Evolutionary conservation across 2,797 vertebrate species (phyloP).

Genomic region (Melanotaenia trifasciata): DNA sequence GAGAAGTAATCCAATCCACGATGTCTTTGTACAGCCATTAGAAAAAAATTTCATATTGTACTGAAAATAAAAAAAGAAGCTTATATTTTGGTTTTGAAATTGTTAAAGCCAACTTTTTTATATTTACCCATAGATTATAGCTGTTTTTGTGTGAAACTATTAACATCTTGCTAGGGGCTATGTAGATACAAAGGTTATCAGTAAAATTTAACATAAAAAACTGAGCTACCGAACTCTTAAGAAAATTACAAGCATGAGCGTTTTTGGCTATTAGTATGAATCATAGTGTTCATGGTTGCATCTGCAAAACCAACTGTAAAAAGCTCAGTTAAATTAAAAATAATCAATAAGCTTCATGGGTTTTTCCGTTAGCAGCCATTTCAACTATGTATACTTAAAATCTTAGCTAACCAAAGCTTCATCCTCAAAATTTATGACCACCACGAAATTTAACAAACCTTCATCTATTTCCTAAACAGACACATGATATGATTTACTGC

Average conservation of each 20-base stretch:
- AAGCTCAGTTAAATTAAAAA: not conserved
- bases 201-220: not conserved
- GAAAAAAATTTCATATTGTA: not conserved
- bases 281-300: not conserved
- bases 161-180: not conserved
- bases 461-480: not conserved
- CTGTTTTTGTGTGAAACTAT: not conserved
- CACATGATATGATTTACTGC: not conserved
- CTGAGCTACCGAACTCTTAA: too few relatives aligned
- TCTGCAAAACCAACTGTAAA: not conserved
- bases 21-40: constrained; percentile 1
- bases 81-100: not conserved
- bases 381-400: not conserved
- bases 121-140: not conserved
- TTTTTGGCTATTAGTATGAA: not conserved
- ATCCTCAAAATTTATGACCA: not conserved
- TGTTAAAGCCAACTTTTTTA: not conserved
- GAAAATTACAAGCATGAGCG: not conserved
- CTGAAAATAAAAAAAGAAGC: not conserved
- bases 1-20: not conserved
- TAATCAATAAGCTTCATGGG: not conserved
- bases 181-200: not conserved
- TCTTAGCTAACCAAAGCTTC: not conserved
- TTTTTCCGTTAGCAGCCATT: not conserved
- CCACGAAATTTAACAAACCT: too few relatives aligned